phyloP scores from a whole-genome alignment of 2,113 vertebrate species.

The Pachycephala philippinensis region DNA sequence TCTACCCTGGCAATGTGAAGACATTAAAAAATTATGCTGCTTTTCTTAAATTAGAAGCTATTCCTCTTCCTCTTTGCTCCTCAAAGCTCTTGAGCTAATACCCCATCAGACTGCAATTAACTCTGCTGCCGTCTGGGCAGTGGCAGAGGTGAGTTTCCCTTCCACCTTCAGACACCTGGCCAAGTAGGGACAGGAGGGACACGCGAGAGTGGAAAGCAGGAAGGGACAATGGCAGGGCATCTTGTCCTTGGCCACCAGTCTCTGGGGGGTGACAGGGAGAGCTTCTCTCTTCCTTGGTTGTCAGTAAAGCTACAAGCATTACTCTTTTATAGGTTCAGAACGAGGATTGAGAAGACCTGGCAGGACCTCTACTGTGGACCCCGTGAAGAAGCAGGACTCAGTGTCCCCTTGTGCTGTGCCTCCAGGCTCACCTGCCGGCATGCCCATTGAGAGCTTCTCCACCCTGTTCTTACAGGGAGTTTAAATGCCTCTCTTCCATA shows the following conservation, averaged over 20 bases:
- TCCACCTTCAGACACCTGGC: rapidly evolving
- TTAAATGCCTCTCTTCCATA: background rate
- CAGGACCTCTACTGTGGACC: rapidly evolving
- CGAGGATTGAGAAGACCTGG: rapidly evolving
- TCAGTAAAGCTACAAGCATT: rapidly evolving
- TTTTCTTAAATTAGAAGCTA: background rate
- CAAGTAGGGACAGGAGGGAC: background rate
- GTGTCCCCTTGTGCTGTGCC: rapidly evolving
- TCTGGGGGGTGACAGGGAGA: background rate
- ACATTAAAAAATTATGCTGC: background rate
- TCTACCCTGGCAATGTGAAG: background rate
- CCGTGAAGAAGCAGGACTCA: rapidly evolving
- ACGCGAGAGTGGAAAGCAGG: rapidly evolving
- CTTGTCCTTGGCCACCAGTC: background rate
- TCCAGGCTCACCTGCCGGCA: background rate
- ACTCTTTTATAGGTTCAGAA: background rate
- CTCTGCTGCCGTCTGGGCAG: background rate
- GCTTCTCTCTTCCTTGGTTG: background rate
- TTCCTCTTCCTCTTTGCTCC: background rate
- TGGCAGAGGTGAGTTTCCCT: too few species aligned
- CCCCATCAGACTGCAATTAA: background rate
- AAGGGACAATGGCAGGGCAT: background rate
- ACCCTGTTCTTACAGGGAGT: background rate
- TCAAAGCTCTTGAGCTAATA: background rate
- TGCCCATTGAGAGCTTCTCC: background rate